Evolutionary conservation across 2,888 invertebrate genomes (phyloP), one percentile per base, ranked within the genome.

Genomic region (Meliscaeva auricollis): DNA sequence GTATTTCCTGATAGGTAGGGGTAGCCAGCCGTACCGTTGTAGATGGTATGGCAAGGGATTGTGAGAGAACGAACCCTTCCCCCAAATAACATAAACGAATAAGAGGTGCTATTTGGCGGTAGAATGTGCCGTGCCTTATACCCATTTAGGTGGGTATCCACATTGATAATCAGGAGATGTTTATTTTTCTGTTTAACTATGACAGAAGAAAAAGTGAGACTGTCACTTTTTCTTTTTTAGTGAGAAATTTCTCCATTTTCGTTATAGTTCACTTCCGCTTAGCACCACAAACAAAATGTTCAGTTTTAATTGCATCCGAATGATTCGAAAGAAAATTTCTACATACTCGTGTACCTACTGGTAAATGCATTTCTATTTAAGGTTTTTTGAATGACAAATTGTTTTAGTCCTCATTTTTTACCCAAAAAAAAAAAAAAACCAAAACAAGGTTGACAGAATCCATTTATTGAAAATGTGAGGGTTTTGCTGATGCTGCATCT

Each of bases 371-470:
- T 77, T 85, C 62, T 52, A 77, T 69, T 77, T 81, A 26, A 32
- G 73, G 76, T 20, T 68, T 26, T 72, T 72, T 26, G 26, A 76
- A 68, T 85, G 85, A 76, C 68, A 85, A 76, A 80, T 85, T 76
- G 68, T 80, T 81, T 76, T 32, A 68, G 64, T 64, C 56, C 62
- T 69, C 20, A 35, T 54, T 75, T 32, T 76, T 35, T 60, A 32
- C 15, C 35, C 13, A 32, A 9, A 56, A 6, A 56, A 15, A 56
- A n/a, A 52, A 52, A 15, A 52, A 35, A 26, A 41, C 6, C 17
- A 11, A 50, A 17, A 70, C 54, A 70, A 56, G 79, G 70, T 84
- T 79, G 84, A 80, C 84, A 84, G 75, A 84, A 84, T 84, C 69
- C 70, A 84, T 79, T 79, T 74, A 84, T 75, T 79, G 84, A 75